Percentiles rank a stretch among this genome's conserved stretches.
Conservation (phyloP, 1,140 invertebrate species). For the Kradibia gibbosae region DNA sequence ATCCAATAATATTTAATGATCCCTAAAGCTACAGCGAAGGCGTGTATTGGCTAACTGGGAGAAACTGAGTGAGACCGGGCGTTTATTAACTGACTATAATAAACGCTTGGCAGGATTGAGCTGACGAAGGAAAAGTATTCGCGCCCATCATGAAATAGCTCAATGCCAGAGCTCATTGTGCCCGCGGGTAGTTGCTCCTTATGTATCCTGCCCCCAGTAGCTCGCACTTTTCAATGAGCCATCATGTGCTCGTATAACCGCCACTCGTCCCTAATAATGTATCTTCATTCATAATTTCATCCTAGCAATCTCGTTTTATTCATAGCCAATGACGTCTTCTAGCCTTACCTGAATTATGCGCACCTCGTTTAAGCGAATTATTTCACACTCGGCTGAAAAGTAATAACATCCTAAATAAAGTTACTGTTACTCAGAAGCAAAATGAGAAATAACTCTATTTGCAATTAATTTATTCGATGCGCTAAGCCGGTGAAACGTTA, state of each 20-base stretch:
- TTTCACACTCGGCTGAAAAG: neutral
- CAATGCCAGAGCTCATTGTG: slow-evolving; percentile 13
- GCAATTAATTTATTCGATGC: neutral
- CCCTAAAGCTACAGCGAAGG: neutral
- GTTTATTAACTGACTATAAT: slow-evolving; percentile 37
- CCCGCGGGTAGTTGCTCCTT: slow-evolving; percentile 20
- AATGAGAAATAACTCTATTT: neutral
- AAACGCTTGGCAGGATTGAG: slow-evolving; percentile 20
- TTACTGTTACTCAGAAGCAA: neutral
- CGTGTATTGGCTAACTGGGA: neutral
- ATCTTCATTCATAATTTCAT: slow-evolving; percentile 24
- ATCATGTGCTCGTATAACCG: neutral
- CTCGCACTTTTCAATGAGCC: slow-evolving; percentile 13
- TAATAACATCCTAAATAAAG: neutral
- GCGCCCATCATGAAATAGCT: slow-evolving; percentile 23
- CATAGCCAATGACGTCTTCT: neutral
- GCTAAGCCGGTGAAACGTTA: neutral
- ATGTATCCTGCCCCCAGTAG: slow-evolving; percentile 27
- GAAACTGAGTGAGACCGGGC: neutral
- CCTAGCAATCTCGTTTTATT: slow-evolving; percentile 1
- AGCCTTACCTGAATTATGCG: neutral
- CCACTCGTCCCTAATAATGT: neutral
- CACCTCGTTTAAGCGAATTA: neutral
- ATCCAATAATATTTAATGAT: neutral
- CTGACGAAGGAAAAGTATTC: neutral